phyloP scores from a whole-genome alignment of 1,140 invertebrate species.

The Macrocentrus cingulum region DNA sequence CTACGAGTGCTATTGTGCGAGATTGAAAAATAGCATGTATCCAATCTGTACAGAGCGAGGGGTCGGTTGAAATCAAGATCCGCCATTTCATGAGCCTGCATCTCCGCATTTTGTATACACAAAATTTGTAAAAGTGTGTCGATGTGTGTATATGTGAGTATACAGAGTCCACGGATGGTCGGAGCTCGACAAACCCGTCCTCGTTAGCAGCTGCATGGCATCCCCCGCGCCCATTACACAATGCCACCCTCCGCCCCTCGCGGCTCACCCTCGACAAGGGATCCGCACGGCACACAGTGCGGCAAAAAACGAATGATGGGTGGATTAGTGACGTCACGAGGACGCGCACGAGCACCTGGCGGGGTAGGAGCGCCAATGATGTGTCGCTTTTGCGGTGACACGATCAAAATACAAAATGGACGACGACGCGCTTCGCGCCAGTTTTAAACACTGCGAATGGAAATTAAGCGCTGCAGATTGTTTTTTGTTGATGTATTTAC shows the following conservation, averaged over 20 bases:
- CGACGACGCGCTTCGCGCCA: background rate
- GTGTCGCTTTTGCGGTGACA: constrained; percentile 27
- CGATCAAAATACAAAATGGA: constrained; percentile 26
- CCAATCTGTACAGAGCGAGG: constrained; percentile 1
- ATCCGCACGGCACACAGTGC: background rate
- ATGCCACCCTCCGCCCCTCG: constrained; percentile 33
- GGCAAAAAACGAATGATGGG: constrained; percentile 36
- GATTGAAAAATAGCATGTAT: constrained; percentile 6
- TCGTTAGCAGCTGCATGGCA: constrained; percentile 56
- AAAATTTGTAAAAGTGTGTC: background rate
- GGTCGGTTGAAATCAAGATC: constrained; percentile 34
- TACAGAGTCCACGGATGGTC: constrained; percentile 26
- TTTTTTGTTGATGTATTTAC: no score
- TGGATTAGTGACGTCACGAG: constrained; percentile 57
- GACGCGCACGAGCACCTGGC: constrained; percentile 52
- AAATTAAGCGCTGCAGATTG: no score
- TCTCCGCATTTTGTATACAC: constrained; percentile 17
- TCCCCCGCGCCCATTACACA: constrained; percentile 54
- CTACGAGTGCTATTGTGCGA: no score
- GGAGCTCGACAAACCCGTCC: constrained; percentile 48
- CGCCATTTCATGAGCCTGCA: constrained; percentile 39
- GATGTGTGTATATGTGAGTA: constrained; percentile 26
- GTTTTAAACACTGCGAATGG: no score
- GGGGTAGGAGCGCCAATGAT: constrained; percentile 17
- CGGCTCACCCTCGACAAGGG: constrained; percentile 35